These are phyloP conservation scores for Nansenia antarctica DNA, from an alignment of 2,113 vertebrate species.

Conservation along the genomic window DNA sequence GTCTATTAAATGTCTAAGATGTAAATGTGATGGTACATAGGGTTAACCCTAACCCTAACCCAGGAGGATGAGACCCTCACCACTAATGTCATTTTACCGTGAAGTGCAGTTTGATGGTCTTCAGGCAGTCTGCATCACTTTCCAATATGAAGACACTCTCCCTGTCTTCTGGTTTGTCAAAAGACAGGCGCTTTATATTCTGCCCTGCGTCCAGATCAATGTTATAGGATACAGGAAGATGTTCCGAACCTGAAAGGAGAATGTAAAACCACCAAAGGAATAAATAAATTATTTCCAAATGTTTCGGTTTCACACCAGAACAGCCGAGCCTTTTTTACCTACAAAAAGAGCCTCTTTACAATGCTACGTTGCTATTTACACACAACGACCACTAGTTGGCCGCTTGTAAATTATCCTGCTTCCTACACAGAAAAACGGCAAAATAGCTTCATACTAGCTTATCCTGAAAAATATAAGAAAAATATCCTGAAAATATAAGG, in stretches of 20 bases:
- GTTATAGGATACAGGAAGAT: constrained; percentile 39
- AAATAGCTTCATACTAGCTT: too few relatives aligned
- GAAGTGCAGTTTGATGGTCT: constrained; percentile 8
- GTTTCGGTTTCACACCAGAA: background rate
- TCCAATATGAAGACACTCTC: background rate
- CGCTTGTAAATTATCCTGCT: too few relatives aligned
- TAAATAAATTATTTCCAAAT: background rate
- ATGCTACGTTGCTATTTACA: too few relatives aligned
- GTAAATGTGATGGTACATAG: too few relatives aligned
- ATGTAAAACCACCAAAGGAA: background rate
- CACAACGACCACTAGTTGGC: too few relatives aligned
- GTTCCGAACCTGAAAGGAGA: background rate
- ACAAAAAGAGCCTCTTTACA: too few relatives aligned
- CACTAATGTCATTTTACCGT: constrained; percentile 45
- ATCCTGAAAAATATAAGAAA: too few relatives aligned
- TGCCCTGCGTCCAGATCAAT: constrained; percentile 47
- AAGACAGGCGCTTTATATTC: constrained; percentile 40
- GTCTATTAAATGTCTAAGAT: too few relatives aligned
- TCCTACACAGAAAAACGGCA: too few relatives aligned
- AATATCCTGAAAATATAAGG: background rate
- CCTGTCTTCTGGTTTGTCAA: background rate
- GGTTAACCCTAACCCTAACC: too few relatives aligned
- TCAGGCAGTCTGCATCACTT: background rate
- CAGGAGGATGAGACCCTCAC: too few relatives aligned
- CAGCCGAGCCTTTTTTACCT: too few relatives aligned